Conservation (phyloP, 2,888 invertebrate genomes). For the Tyria jacobaeae region DNA sequence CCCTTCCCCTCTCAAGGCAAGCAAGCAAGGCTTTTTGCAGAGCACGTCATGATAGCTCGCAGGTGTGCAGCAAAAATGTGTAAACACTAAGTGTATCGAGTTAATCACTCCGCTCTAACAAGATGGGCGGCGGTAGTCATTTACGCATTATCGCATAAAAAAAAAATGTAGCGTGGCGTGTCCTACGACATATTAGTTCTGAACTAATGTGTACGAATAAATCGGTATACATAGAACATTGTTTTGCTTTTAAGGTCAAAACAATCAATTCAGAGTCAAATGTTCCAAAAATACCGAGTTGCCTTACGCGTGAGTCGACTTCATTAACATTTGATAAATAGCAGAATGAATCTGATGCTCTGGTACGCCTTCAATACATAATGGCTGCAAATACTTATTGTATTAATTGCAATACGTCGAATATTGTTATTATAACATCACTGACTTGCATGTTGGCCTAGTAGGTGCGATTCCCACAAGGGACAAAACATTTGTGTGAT, state of each 20-base stretch:
- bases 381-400: conserved; percentile 2
- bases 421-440: background rate
- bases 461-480: too few relatives aligned
- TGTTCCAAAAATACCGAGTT: conserved; percentile 29
- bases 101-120: background rate
- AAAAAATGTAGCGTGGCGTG: background rate
- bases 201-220: background rate
- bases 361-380: conserved; percentile 17
- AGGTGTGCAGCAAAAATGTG: too few relatives aligned
- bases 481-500: too few relatives aligned
- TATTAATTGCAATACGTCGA: background rate
- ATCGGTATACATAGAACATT: conserved; percentile 15
- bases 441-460: too few relatives aligned
- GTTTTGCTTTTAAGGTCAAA: conserved; percentile 38
- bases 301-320: conserved; percentile 19
- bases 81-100: background rate
- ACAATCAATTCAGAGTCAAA: conserved; percentile 36
- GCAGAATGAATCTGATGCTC: too few relatives aligned
- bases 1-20: too few relatives aligned
- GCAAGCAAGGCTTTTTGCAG: too few relatives aligned
- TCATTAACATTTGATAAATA: conserved; percentile 24
- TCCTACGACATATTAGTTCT: background rate
- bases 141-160: too few relatives aligned
- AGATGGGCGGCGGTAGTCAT: too few relatives aligned
- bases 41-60: too few relatives aligned